Conservation (phyloP, 2,113 vertebrate species). For the Casuarius casuarius region DNA sequence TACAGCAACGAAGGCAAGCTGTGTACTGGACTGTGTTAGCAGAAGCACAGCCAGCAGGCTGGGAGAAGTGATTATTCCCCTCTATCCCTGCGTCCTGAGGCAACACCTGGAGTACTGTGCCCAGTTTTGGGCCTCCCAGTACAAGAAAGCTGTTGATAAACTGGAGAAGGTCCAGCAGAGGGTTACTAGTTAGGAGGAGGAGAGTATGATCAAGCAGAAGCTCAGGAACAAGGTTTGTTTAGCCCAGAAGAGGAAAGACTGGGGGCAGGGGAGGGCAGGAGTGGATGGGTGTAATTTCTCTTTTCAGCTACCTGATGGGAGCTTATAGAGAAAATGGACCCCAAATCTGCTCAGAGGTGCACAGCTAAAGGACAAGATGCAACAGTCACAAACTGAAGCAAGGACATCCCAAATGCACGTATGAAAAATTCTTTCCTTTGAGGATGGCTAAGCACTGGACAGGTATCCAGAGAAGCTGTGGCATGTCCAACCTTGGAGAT, state of each 20-base stretch:
- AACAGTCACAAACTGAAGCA: not conserved
- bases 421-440: not conserved
- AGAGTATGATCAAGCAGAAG: not conserved
- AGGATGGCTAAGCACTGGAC: not conserved
- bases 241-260: not conserved
- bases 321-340: not conserved
- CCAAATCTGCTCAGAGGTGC: not conserved
- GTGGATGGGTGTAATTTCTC: not conserved
- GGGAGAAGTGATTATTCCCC: not conserved
- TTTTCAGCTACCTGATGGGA: not conserved
- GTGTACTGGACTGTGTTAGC: not conserved
- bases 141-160: not conserved
- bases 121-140: not conserved
- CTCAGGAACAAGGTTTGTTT: not conserved
- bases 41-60: not conserved
- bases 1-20: not conserved
- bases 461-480: not conserved
- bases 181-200: not conserved
- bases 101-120: not conserved
- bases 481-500: not conserved
- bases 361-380: not conserved
- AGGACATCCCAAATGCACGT: not conserved
- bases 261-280: not conserved
- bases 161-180: not conserved
- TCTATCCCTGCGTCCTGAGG: not conserved